These are phyloP conservation scores for Uromys caudimaculatus DNA, from an alignment of 2,797 vertebrate genomes.

Conservation along the genomic window DNA sequence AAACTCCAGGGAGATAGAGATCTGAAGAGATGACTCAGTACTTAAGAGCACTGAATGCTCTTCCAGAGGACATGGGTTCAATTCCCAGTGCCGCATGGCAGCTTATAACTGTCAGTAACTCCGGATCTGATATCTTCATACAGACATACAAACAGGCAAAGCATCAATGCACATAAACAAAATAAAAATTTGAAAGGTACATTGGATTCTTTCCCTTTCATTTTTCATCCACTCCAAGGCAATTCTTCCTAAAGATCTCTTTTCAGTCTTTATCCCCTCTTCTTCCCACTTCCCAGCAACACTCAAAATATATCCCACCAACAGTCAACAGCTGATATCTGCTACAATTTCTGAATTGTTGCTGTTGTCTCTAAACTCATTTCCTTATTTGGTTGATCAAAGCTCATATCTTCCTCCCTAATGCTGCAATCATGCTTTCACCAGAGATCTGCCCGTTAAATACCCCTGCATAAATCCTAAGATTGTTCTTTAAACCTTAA, in stretches of 20 bases:
- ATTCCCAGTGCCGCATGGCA: neutral
- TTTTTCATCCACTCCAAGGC: neutral
- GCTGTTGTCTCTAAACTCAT: neutral
- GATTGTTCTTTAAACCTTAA: neutral
- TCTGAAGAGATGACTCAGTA: neutral
- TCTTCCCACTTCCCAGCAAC: neutral
- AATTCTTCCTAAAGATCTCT: neutral
- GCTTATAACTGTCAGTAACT: neutral
- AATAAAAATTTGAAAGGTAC: neutral
- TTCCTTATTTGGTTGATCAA: neutral
- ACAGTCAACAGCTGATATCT: neutral
- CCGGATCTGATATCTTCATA: neutral
- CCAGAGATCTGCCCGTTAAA: neutral
- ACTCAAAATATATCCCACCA: neutral
- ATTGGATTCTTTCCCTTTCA: neutral
- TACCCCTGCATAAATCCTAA: neutral
- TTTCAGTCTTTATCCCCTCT: neutral
- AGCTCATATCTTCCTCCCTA: neutral
- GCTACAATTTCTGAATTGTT: neutral
- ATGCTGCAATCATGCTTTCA: neutral
- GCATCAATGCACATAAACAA: neutral
- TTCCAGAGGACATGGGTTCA: neutral
- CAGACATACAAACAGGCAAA: neutral
- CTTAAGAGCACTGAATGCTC: neutral
- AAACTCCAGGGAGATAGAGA: neutral